Conservation (phyloP, 1,140 invertebrate genomes). For the Conopomorpha cramerella region DNA sequence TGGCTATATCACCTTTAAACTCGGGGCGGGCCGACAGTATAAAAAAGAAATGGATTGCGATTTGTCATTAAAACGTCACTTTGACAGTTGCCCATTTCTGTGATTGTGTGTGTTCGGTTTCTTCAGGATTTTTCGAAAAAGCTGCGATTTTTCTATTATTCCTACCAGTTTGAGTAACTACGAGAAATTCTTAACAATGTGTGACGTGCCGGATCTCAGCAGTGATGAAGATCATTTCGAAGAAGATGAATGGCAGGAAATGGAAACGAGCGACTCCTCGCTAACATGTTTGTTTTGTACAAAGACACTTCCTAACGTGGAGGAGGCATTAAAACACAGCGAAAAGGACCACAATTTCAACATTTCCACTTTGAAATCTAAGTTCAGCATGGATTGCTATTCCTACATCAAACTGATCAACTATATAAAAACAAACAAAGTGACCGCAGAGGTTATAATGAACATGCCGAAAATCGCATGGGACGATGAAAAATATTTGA, state of each 20-base stretch:
- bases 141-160: too few species aligned
- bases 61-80: too few species aligned
- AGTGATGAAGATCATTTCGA: conserved; percentile 46
- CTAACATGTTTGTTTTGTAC: conserved; percentile 65
- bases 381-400: conserved; percentile 80
- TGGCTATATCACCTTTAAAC: too few species aligned
- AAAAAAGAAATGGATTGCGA: too few species aligned
- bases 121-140: too few species aligned
- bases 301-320: conserved; percentile 52
- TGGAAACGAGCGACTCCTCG: conserved; percentile 33
- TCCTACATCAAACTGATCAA: conserved; percentile 89
- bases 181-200: too few species aligned
- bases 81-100: too few species aligned
- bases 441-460: conserved; percentile 61
- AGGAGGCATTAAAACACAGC: conserved; percentile 63
- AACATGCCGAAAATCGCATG: conserved; percentile 61
- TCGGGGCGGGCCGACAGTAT: too few species aligned
- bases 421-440: conserved; percentile 73
- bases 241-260: conserved; percentile 58
- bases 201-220: conserved; percentile 51
- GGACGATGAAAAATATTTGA: conserved; percentile 80
- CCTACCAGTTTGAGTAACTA: too few species aligned
- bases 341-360: conserved; percentile 70
- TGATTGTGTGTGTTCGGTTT: too few species aligned
- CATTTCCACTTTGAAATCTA: conserved; percentile 68